Evolutionary conservation across 2,888 invertebrate species (phyloP).

Genomic region (Chrysomela aeneicollis): DNA sequence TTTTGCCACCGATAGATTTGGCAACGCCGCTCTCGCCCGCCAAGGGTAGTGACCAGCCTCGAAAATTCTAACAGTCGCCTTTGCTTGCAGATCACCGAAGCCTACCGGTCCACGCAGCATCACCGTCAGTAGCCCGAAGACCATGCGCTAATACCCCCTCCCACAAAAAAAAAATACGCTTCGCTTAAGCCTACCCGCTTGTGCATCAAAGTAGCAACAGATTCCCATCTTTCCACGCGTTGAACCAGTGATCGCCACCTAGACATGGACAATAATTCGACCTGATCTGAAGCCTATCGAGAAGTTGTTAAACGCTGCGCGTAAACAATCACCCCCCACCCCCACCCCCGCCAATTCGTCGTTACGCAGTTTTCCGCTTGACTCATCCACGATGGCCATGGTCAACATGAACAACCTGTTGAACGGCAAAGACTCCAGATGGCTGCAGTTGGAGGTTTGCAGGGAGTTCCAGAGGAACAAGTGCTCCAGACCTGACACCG

Average conservation of each 20-base stretch:
- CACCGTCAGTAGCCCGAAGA: conserved; percentile 55
- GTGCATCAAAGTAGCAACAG: conserved; percentile 46
- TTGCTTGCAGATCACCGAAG: conserved; percentile 53
- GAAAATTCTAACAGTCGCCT: conserved; percentile 47
- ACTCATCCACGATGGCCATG: conserved; percentile 73
- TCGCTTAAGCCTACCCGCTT: conserved; percentile 61
- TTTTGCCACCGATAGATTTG: not conserved
- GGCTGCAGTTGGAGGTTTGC: conserved; percentile 99
- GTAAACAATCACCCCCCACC: conserved; percentile 50
- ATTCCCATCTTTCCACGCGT: conserved; percentile 46
- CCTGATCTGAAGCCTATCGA: conserved; percentile 49
- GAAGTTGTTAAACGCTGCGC: conserved; percentile 41
- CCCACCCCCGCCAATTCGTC: conserved; percentile 29
- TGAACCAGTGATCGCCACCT: conserved; percentile 35
- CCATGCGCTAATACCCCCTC: conserved; percentile 58
- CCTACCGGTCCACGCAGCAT: conserved; percentile 49
- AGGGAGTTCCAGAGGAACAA: conserved; percentile 99
- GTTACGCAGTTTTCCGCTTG: conserved; percentile 27
- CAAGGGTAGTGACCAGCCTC: conserved; percentile 25
- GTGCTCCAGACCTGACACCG: conserved; percentile 98
- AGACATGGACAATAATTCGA: conserved; percentile 58
- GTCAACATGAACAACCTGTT: conserved; percentile 96
- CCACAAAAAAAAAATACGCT: conserved; percentile 52
- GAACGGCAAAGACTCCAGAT: conserved; percentile 99
- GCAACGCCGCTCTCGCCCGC: conserved; percentile 5